phyloP scores from a whole-genome alignment of 2,797 vertebrate species.

The Rhodeus uyekii region DNA sequence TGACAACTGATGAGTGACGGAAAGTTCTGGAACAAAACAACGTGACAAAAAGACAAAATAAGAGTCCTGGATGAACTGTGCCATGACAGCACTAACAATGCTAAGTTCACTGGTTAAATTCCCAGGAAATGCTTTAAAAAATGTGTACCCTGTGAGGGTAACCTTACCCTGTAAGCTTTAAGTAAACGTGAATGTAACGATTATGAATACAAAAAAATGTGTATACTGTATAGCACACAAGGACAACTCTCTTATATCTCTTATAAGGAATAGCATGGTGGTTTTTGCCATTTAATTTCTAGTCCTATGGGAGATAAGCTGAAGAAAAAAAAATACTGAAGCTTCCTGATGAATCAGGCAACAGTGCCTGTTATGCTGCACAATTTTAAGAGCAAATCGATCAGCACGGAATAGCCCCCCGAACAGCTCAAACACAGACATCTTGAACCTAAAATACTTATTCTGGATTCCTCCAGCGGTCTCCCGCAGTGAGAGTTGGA shows the following conservation, averaged over 20 bases:
- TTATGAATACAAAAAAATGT: neutral
- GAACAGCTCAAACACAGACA: slow-evolving; percentile 15
- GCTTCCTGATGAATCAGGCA: slow-evolving; percentile 19
- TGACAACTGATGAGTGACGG: too few relatives aligned
- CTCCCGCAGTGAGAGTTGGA: slow-evolving; percentile 9
- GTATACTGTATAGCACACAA: neutral
- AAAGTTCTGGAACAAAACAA: too few relatives aligned
- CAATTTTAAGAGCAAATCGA: slow-evolving; percentile 48
- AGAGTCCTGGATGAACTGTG: too few relatives aligned
- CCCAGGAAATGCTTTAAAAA: neutral
- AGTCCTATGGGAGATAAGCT: neutral
- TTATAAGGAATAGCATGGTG: neutral
- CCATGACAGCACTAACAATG: neutral
- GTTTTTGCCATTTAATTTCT: slow-evolving; percentile 26
- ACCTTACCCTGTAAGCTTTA: too few relatives aligned
- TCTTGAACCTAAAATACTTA: slow-evolving; percentile 20
- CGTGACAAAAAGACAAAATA: too few relatives aligned
- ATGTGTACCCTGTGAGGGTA: too few relatives aligned
- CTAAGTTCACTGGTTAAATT: neutral
- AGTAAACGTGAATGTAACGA: neutral
- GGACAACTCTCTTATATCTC: too few relatives aligned
- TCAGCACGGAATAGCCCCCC: slow-evolving; percentile 2
- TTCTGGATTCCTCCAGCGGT: slow-evolving; percentile 12
- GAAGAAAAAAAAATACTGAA: neutral
- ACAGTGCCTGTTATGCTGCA: neutral